Evolutionary conservation across 2,113 vertebrate species (phyloP), one percentile per base, ranked within the genome.

Genomic region (Acanthisitta chloris): DNA sequence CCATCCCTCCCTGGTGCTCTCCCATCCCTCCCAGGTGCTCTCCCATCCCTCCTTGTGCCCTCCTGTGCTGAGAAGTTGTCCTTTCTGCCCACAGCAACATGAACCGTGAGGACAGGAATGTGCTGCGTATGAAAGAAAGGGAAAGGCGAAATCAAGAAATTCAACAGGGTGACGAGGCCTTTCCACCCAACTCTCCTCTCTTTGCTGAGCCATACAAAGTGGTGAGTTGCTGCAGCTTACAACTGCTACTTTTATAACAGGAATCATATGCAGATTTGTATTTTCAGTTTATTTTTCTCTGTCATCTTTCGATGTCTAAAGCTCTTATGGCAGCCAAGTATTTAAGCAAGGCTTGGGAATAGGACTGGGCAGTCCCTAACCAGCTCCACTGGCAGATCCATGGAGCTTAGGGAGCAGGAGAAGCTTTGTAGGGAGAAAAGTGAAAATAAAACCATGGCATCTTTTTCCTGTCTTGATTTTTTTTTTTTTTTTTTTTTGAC

Each of bases 71-170:
- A 95, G 96, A 96, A 81, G 96, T 94, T 55, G 4, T 77, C 3
- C 97, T 67, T 96, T 98, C 95, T 98, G 72, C 98, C 98, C 80
- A 69, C 96, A 99, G 99, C 99, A 99, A 99, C 99, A 99, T 99
- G 99, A 99, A 99, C 99, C 99, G 99, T 99, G 99, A 99, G 98
- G 99, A 99, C 98, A 99, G 99, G 98, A 99, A 99, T 99, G 99
- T 99, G 98, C 99, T 99, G 98, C 99, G 99, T 98, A 99, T 99
- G 99, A 99, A 99, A 99, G 99, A 99, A 98, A 97, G 98, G 98
- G 98, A 98, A 97, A 98, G 98, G 97, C 98, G 98, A 85, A 98
- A 98, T 97, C 98, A 99, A 96, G 98, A 98, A 97, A 98, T 98
- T 95, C 98, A 99, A 81, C 99, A 99, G 98, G 99, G 99, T 80